Percentiles rank a stretch among this genome's conserved stretches.
phyloP scores from a whole-genome alignment of 2,797 vertebrate species.

The Oreochromis mossambicus region DNA sequence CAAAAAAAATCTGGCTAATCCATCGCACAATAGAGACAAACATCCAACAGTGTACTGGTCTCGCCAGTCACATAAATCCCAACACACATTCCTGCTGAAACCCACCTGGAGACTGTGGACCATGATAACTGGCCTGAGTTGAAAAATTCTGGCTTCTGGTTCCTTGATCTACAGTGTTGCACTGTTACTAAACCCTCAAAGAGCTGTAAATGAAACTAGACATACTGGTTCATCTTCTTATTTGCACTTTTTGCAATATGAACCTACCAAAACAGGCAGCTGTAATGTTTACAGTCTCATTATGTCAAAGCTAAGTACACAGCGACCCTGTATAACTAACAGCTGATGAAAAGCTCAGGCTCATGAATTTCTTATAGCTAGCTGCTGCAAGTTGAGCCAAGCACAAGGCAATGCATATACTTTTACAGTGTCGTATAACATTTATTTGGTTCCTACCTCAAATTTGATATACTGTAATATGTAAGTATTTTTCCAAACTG shows the following conservation, averaged over 20 bases:
- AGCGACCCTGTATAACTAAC: background rate
- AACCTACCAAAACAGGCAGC: background rate
- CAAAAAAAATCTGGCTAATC: background rate
- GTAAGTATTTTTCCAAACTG: background rate
- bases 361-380: background rate
- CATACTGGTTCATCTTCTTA: background rate
- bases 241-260: background rate
- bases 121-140: background rate
- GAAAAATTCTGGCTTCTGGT: background rate
- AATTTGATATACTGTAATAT: background rate
- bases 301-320: background rate
- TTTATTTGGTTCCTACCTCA: background rate
- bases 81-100: background rate
- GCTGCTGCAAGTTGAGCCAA: background rate
- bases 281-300: background rate
- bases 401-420: background rate
- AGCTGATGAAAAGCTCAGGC: background rate
- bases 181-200: background rate
- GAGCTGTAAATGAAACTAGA: background rate
- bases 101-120: background rate
- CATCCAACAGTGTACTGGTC: background rate
- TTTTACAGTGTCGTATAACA: background rate
- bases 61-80: background rate
- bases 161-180: background rate
- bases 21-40: background rate